Evolutionary conservation across 2,888 invertebrate species (phyloP).

Genomic region (Eumacrocentrus americanus): DNA sequence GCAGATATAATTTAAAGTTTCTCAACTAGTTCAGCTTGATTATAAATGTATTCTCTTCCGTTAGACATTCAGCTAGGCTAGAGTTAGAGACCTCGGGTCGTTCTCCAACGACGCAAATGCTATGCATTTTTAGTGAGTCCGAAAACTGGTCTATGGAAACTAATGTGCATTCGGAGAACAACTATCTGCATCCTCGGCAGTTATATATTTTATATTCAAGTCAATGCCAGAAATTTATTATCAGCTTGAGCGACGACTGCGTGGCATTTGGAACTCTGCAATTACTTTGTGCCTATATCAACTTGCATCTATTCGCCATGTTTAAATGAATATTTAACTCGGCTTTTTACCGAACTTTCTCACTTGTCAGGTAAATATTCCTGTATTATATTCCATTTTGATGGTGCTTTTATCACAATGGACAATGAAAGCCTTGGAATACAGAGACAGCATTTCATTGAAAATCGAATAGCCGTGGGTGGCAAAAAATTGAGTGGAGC

Average conservation of each 20-base stretch:
- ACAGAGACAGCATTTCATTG: too few relatives aligned
- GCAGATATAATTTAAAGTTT: conserved; percentile 57
- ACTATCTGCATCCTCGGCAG: neutral
- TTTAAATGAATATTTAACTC: neutral
- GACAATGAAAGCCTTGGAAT: too few relatives aligned
- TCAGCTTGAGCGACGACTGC: conserved; percentile 1
- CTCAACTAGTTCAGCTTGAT: conserved; percentile 52
- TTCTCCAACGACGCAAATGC: neutral
- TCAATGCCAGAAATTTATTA: conserved; percentile 16
- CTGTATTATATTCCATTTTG: too few relatives aligned
- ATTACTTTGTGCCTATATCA: conserved; percentile 6
- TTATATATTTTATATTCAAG: conserved; percentile 1
- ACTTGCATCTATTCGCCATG: neutral
- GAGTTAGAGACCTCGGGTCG: conserved; percentile 24
- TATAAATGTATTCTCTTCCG: conserved; percentile 50
- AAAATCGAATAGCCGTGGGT: neutral
- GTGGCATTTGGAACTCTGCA: neutral
- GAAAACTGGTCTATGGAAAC: conserved; percentile 6
- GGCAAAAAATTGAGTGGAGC: neutral
- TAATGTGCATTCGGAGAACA: conserved; percentile 12
- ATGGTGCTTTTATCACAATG: too few relatives aligned
- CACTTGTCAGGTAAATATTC: too few relatives aligned
- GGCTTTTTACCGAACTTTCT: neutral
- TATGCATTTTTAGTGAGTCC: conserved; percentile 25
- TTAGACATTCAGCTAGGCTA: conserved; percentile 43